Conservation (phyloP, 2,888 invertebrate species). For the Lepetodrilus schrolli region DNA sequence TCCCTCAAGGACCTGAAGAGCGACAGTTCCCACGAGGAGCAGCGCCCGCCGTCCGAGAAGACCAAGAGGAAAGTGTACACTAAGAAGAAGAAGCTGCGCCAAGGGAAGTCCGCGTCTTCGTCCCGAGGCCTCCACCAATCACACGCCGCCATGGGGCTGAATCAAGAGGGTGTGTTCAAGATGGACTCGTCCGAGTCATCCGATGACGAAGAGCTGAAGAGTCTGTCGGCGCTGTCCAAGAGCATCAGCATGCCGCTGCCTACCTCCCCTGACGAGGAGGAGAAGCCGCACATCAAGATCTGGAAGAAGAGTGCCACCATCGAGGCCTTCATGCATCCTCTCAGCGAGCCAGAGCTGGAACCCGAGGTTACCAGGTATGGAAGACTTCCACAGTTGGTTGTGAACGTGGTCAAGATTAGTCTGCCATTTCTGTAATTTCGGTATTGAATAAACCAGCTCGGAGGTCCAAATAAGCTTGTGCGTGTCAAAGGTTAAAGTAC, state of each 20-base stretch:
- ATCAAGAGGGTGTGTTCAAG: conserved; percentile 66
- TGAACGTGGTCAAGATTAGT: no score
- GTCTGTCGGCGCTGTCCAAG: conserved; percentile 38
- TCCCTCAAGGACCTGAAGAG: conserved; percentile 38
- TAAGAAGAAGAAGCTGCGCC: conserved; percentile 47
- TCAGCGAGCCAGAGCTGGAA: conserved; percentile 93
- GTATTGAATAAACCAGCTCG: no score
- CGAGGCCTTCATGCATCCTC: conserved; percentile 82
- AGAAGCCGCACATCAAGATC: conserved; percentile 31
- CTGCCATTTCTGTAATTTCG: no score
- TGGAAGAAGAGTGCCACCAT: conserved; percentile 48
- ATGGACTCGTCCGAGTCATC: conserved; percentile 62
- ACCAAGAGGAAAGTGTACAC: conserved; percentile 47
- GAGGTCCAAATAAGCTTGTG: no score
- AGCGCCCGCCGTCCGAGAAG: conserved; percentile 34
- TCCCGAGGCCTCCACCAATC: conserved; percentile 42
- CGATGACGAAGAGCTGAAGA: conserved; percentile 63
- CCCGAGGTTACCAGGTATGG: conserved; percentile 72
- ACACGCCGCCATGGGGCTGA: conserved; percentile 45
- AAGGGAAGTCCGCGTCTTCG: conserved; percentile 17
- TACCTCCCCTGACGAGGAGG: conserved; percentile 44
- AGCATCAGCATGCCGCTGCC: conserved; percentile 41
- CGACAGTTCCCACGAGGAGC: conserved; percentile 43
- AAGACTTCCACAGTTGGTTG: no score
- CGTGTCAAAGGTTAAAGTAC: no score